Percentiles rank a stretch among this genome's conserved stretches.
phyloP scores from a whole-genome alignment of 1,140 invertebrate species.

The Magallana ariakensis region DNA sequence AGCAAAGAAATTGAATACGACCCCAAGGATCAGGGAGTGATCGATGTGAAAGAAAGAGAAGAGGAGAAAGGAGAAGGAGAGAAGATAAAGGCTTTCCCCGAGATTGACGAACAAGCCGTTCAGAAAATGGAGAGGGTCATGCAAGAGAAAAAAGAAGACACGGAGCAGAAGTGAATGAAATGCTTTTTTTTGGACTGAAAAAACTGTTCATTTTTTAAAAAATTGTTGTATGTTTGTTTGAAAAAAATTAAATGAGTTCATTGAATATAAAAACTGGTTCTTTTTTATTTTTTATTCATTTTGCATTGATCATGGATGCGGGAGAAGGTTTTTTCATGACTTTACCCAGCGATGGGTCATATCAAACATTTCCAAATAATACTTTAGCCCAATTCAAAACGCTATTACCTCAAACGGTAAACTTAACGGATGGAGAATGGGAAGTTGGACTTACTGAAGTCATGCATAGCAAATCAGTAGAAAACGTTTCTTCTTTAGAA shows the following conservation, averaged over 20 bases:
- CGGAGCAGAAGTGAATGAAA: no score
- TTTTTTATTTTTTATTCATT: not conserved
- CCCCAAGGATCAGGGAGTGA: no score
- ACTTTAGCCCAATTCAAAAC: not conserved
- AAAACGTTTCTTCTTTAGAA: not conserved
- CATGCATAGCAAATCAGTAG: not conserved
- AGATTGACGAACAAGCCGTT: no score
- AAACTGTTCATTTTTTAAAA: no score
- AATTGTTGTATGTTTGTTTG: no score
- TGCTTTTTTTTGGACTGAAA: no score
- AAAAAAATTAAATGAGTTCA: no score
- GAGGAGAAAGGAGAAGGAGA: not conserved
- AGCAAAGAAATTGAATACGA: no score
- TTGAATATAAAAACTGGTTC: not conserved
- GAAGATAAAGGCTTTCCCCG: no score
- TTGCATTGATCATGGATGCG: not conserved
- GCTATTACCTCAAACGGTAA: not conserved
- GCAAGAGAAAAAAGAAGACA: not conserved
- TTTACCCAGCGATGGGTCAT: not conserved
- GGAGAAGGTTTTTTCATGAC: not conserved
- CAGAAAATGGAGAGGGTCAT: no score
- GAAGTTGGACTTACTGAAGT: not conserved
- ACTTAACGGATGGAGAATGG: not conserved
- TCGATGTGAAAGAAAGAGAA: no score
- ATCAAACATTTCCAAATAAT: not conserved